Evolutionary conservation across 2,113 vertebrate genomes (phyloP), one percentile per base, ranked within the genome.

Genomic region (Herpetotheres cachinnans): DNA sequence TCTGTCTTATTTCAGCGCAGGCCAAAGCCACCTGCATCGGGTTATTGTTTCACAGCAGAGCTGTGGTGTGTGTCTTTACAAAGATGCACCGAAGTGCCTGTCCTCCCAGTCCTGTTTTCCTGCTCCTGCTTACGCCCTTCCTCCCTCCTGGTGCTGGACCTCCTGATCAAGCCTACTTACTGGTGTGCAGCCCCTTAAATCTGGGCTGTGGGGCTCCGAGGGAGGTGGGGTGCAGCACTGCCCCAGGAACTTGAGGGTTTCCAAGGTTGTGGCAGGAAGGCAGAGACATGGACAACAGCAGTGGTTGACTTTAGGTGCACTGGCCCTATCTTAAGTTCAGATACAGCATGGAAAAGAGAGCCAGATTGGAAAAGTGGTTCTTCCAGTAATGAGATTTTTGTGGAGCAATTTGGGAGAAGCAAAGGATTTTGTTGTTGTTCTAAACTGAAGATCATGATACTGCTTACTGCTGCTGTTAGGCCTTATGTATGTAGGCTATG

Each of bases 251-350:
- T 36, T 22, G 0, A 36, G 25, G n/a, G 22, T 56, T 88, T 62
- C n/a, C 55, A 34, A 34, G 26, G 8, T 21, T 80, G 22, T 49
- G 72, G n/a, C 18, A 36, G 42, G 56, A 82, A 30, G 54, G 42
- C 34, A 44, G 20, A 30, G 21, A 52, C 5, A 2, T 8, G 36
- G 49, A 20, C 21, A 32, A 2, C 10, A 34, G 22, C 1, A 1
- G 2, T 38, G 30, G 25, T 90, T 61, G 32, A 26, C 61, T 65
- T 82, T 30, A 44, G 30, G 56, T 40, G 24, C 3, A 2, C 24
- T 15, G 22, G 21, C 9, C 27, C 13, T 1, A 2, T 62, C 32
- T 65, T 40, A 40, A 63, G 9, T 63, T 70, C 46, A 42, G 13
- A 10, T 29, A 10, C 21, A 63, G 55, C 25, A 13, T 24, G 42